Evolutionary conservation across 2,113 vertebrate species (phyloP).

Genomic region (Psilopsiagon aymara): DNA sequence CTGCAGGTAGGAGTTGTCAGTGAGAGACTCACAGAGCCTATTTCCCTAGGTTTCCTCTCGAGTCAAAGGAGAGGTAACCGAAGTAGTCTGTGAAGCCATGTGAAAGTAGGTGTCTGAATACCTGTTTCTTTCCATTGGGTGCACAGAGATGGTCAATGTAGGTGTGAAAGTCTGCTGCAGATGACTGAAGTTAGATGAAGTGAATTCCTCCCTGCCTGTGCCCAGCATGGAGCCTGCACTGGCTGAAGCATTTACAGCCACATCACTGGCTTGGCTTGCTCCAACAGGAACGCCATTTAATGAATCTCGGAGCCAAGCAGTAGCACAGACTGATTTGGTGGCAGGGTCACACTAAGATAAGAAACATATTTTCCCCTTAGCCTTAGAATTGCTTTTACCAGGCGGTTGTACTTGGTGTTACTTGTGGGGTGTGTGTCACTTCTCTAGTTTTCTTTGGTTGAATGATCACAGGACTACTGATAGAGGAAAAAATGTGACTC

Average conservation of each 20-base stretch:
- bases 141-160: neutral
- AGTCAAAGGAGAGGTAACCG: neutral
- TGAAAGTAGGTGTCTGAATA: neutral
- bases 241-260: neutral
- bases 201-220: neutral
- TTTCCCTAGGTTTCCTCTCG: neutral
- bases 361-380: neutral
- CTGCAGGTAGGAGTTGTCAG: neutral
- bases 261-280: neutral
- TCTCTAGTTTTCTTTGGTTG: neutral
- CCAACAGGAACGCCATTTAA: neutral
- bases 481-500: neutral
- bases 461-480: neutral
- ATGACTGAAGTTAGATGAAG: neutral
- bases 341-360: neutral
- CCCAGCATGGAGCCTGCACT: neutral
- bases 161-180: neutral
- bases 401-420: neutral
- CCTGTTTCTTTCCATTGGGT: neutral
- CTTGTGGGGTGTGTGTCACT: no score
- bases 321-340: neutral
- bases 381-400: neutral
- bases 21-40: neutral
- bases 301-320: neutral
- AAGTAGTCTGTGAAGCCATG: neutral